These are phyloP conservation scores for Girardinichthys multiradiatus DNA, from an alignment of 2,113 vertebrate genomes.

Conservation along the genomic window DNA sequence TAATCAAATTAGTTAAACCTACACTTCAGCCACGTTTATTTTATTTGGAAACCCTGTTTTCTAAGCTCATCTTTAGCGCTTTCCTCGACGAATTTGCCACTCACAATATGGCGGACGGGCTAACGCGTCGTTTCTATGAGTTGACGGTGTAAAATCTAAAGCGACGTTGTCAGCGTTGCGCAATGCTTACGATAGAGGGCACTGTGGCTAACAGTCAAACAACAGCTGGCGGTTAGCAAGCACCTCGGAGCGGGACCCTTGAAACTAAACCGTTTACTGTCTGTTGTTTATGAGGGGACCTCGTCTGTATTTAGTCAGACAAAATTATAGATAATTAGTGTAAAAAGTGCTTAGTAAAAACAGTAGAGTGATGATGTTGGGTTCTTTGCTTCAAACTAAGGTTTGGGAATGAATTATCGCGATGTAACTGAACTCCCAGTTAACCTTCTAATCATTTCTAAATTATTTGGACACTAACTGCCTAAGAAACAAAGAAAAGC, in stretches of 20 bases:
- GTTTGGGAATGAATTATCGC: conserved; percentile 10
- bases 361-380: background rate
- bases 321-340: background rate
- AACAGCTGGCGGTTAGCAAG: conserved; percentile 44
- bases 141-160: too few relatives aligned
- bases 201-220: background rate
- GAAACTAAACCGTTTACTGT: conserved; percentile 41
- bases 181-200: conserved; percentile 8
- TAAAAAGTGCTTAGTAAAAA: background rate
- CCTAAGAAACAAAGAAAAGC: background rate
- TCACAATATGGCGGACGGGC: background rate
- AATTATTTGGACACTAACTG: background rate
- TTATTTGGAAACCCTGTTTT: too few relatives aligned
- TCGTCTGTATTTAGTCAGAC: background rate
- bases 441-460: background rate
- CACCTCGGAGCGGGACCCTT: conserved; percentile 64
- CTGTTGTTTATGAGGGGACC: fast-evolving
- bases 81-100: background rate
- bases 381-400: background rate
- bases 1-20: background rate
- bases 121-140: background rate
- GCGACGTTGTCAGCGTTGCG: background rate
- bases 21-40: too few relatives aligned
- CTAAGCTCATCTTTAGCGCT: too few relatives aligned
- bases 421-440: background rate